These are phyloP conservation scores for Pterophyllum scalare DNA, from an alignment of 2,113 vertebrate species.

Conservation along the genomic window DNA sequence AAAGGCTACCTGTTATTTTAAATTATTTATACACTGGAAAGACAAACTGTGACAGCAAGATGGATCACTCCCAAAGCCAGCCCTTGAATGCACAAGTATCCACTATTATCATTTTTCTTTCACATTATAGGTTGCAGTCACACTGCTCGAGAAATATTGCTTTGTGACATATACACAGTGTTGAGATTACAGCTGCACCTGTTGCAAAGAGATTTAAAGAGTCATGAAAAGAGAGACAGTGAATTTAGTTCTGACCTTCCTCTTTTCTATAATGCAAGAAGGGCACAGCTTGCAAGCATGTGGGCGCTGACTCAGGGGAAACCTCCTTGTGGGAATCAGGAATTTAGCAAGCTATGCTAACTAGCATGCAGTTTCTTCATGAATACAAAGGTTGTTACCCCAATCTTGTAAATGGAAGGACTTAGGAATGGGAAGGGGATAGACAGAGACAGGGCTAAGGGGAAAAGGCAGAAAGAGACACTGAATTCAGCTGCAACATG, in stretches of 20 bases:
- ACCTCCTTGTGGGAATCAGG: neutral
- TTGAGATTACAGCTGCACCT: neutral
- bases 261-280: too few relatives aligned
- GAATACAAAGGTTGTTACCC: neutral
- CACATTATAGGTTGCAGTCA: neutral
- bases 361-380: neutral
- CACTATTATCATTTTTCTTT: neutral
- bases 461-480: neutral
- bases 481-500: neutral
- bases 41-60: neutral
- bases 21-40: neutral
- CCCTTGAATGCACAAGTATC: neutral
- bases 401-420: neutral
- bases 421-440: neutral
- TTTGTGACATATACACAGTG: too few relatives aligned
- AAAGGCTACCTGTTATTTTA: neutral
- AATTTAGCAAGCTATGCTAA: neutral
- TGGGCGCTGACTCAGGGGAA: neutral
- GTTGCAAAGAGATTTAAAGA: too few relatives aligned
- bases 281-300: too few relatives aligned
- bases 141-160: too few relatives aligned
- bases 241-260: too few relatives aligned
- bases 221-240: too few relatives aligned
- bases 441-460: neutral
- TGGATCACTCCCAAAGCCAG: conserved; percentile 9